Percentiles rank a stretch among this genome's conserved stretches.
These are phyloP conservation scores for Dissostichus mawsoni DNA, from an alignment of 2,113 vertebrate species.

Conservation along the genomic window DNA sequence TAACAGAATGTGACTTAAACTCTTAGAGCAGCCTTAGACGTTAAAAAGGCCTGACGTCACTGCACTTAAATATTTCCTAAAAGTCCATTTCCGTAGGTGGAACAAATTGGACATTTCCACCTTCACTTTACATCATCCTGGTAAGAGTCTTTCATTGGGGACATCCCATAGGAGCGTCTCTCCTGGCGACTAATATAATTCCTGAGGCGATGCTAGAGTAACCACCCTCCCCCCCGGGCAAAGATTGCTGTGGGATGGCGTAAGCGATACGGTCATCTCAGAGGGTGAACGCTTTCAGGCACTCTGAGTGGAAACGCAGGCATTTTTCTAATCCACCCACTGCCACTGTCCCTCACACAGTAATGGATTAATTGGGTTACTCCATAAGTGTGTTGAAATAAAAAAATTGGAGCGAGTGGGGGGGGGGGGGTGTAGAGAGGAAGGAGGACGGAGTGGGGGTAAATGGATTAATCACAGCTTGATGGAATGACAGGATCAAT, in stretches of 20 bases:
- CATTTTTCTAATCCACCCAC: slow-evolving; percentile 81
- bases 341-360: slow-evolving; percentile 74
- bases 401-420: slow-evolving; percentile 65
- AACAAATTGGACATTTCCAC: slow-evolving; percentile 70
- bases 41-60: slow-evolving; percentile 22
- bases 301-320: slow-evolving; percentile 60
- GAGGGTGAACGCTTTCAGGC: slow-evolving; percentile 65
- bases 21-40: slow-evolving; percentile 27
- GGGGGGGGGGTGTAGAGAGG: slow-evolving; percentile 4
- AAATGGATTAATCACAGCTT: slow-evolving; percentile 88
- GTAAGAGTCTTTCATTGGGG: slow-evolving; percentile 67
- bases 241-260: slow-evolving; percentile 53
- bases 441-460: slow-evolving; percentile 56
- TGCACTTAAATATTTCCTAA: slow-evolving; percentile 52
- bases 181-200: slow-evolving; percentile 77
- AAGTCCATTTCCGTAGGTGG: slow-evolving; percentile 62
- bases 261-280: slow-evolving; percentile 71
- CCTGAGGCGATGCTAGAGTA: slow-evolving; percentile 69
- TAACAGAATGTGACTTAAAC: slow-evolving; percentile 16
- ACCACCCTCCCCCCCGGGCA: slow-evolving; percentile 24
- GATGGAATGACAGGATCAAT: slow-evolving; percentile 82
- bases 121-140: slow-evolving; percentile 66
- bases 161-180: slow-evolving; percentile 74
- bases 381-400: slow-evolving; percentile 81
- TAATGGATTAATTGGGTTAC: slow-evolving; percentile 87